phyloP scores from a whole-genome alignment of 1,140 invertebrate genomes.

The Tenebrio molitor region DNA sequence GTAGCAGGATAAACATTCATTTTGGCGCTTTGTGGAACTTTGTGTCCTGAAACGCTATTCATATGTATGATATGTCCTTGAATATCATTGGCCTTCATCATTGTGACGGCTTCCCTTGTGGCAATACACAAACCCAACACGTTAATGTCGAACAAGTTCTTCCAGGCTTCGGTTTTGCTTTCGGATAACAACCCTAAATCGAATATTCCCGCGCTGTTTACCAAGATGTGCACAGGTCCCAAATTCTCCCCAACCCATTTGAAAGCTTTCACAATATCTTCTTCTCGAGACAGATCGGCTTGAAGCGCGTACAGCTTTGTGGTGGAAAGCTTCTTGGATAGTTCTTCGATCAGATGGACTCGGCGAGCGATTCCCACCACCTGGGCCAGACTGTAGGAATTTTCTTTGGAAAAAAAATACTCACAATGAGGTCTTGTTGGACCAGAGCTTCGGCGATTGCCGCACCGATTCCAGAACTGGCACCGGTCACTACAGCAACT shows the following conservation, averaged over 20 bases:
- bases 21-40: constrained; percentile 50
- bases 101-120: constrained; percentile 70
- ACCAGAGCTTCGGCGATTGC: too few relatives aligned
- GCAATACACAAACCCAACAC: constrained; percentile 71
- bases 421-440: too few relatives aligned
- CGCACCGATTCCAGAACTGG: too few relatives aligned
- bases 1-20: constrained; percentile 73
- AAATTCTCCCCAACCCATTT: constrained; percentile 71
- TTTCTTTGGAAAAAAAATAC: too few relatives aligned
- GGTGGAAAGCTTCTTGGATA: constrained; percentile 12
- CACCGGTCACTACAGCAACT: too few relatives aligned
- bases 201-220: constrained; percentile 76
- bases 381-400: too few relatives aligned
- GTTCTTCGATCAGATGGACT: constrained; percentile 42
- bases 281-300: constrained; percentile 67
- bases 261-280: constrained; percentile 74
- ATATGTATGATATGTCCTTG: constrained; percentile 65
- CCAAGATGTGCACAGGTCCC: constrained; percentile 74
- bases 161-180: constrained; percentile 50
- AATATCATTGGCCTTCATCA: constrained; percentile 67
- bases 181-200: constrained; percentile 51
- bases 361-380: constrained; percentile 45
- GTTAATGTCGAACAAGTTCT: constrained; percentile 69
- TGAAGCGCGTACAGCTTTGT: constrained; percentile 52
- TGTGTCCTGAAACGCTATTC: constrained; percentile 70